phyloP scores from a whole-genome alignment of 53 echinoderm and acorn worm species.

The Luidia sarsii region DNA sequence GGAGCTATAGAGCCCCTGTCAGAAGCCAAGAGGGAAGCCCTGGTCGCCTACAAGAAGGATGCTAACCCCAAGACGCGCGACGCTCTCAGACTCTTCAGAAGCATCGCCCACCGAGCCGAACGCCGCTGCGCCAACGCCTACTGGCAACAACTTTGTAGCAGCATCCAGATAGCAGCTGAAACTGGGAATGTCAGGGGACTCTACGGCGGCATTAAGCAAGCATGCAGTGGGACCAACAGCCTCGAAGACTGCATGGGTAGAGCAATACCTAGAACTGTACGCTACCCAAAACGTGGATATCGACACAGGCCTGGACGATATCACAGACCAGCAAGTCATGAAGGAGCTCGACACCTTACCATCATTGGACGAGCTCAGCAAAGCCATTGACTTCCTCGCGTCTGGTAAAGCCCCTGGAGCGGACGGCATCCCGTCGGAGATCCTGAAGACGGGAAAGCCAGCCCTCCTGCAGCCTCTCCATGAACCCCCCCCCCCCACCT shows the following conservation, averaged over 20 bases:
- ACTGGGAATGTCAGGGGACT: background rate
- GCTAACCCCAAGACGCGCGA: too few species aligned
- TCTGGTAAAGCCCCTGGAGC: background rate
- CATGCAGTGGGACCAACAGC: background rate
- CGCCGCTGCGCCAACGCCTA: background rate
- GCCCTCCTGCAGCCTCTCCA: too few species aligned
- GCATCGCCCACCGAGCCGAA: background rate
- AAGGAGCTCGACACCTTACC: background rate
- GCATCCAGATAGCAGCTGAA: background rate
- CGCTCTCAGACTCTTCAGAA: background rate
- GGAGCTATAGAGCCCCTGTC: too few species aligned
- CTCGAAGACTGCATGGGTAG: background rate
- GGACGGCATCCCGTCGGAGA: too few species aligned
- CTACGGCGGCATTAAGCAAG: background rate
- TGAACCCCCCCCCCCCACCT: too few species aligned
- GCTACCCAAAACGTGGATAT: background rate
- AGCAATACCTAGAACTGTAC: background rate
- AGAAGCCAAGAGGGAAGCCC: too few species aligned
- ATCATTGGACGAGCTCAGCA: background rate
- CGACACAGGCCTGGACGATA: background rate
- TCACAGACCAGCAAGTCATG: background rate
- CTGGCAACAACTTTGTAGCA: background rate
- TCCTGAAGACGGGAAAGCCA: too few species aligned
- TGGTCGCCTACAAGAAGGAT: too few species aligned
- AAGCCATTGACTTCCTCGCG: background rate